phyloP scores from a whole-genome alignment of 1,140 invertebrate genomes.

The Drosophila neocordata region DNA sequence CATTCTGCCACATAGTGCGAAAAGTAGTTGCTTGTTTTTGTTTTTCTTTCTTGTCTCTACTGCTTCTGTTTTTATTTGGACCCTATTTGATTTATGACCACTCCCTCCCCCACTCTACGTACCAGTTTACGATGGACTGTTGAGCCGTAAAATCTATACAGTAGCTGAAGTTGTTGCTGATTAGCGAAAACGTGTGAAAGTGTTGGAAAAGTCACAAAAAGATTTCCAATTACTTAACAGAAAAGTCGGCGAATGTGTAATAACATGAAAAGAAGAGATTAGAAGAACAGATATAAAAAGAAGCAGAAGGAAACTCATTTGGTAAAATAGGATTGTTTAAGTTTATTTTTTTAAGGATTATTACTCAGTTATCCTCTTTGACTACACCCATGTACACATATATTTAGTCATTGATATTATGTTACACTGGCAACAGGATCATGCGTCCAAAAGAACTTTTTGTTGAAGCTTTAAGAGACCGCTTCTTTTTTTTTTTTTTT shows the following conservation, averaged over 20 bases:
- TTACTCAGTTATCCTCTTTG: no score
- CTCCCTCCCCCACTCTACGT: neutral
- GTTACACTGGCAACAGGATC: conserved; percentile 4
- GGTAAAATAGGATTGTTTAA: no score
- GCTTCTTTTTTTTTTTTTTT: conserved; percentile 29
- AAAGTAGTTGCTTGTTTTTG: conserved; percentile 44
- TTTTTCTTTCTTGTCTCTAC: neutral
- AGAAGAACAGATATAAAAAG: no score
- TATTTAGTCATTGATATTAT: no score
- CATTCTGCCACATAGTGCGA: neutral
- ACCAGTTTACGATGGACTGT: conserved; percentile 50
- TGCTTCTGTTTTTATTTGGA: conserved; percentile 34
- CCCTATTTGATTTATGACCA: conserved; percentile 51
- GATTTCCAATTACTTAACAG: conserved; percentile 18
- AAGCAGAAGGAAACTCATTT: no score
- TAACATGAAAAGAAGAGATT: neutral
- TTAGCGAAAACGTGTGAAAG: conserved; percentile 78
- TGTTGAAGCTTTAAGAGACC: neutral
- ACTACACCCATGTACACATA: no score
- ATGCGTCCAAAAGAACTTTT: conserved; percentile 4
- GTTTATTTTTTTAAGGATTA: no score
- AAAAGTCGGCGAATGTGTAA: neutral
- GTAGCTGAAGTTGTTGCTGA: conserved; percentile 63
- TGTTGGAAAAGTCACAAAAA: conserved; percentile 20
- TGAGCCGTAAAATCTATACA: conserved; percentile 51